Conservation (phyloP, 1,140 invertebrate species). For the Cephus cinctus region DNA sequence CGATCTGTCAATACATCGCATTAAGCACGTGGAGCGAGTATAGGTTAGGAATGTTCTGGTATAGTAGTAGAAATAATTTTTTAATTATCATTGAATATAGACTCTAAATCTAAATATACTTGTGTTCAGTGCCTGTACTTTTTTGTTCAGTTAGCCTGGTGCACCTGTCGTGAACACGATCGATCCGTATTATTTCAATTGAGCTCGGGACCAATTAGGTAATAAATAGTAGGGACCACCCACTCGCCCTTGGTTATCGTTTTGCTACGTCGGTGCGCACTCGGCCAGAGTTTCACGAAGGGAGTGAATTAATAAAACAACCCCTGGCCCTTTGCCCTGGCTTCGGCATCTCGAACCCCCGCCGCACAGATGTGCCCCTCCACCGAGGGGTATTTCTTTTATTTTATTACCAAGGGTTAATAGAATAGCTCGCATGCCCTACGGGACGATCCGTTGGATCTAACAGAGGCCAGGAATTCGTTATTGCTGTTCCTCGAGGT, state of each 20-base stretch:
- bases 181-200: slow-evolving; percentile 15
- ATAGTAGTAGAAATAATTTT: too few relatives aligned
- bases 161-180: slow-evolving; percentile 31
- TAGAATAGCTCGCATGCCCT: slow-evolving; percentile 29
- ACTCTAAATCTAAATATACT: too few relatives aligned
- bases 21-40: too few relatives aligned
- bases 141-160: too few relatives aligned
- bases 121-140: too few relatives aligned
- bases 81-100: too few relatives aligned
- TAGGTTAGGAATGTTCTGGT: too few relatives aligned
- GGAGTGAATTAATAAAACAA: slow-evolving; percentile 44
- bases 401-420: slow-evolving; percentile 40
- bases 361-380: slow-evolving; percentile 37
- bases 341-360: slow-evolving; percentile 11
- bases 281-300: slow-evolving; percentile 22
- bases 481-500: background rate
- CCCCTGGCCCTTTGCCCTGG: slow-evolving; percentile 25
- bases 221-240: slow-evolving; percentile 34
- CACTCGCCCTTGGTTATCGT: slow-evolving; percentile 23
- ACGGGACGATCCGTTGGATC: too few relatives aligned
- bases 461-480: too few relatives aligned
- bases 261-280: slow-evolving; percentile 12
- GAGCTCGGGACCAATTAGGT: slow-evolving; percentile 28
- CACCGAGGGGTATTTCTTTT: slow-evolving; percentile 32
- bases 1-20: too few relatives aligned